These are phyloP conservation scores for Seriola dumerili DNA, from an alignment of 2,113 vertebrate species.

Conservation along the genomic window DNA sequence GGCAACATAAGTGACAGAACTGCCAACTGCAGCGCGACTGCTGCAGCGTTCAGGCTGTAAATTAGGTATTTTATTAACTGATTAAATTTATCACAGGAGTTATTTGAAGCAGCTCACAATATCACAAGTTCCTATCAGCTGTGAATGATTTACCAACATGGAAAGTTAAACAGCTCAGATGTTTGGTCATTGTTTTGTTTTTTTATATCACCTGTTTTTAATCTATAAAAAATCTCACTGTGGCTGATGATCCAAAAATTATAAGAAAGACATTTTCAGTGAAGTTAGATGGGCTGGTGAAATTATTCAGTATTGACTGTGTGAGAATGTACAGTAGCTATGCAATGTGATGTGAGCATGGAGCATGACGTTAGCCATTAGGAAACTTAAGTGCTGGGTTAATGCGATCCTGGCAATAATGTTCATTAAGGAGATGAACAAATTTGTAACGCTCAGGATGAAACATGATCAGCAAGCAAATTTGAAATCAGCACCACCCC, in stretches of 20 bases:
- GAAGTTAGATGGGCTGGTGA: conserved; percentile 24
- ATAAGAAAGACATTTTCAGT: conserved; percentile 18
- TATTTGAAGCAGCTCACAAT: neutral
- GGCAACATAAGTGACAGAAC: conserved; percentile 5
- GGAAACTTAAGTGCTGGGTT: conserved; percentile 65
- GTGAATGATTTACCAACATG: conserved; percentile 53
- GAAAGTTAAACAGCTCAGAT: conserved; percentile 5
- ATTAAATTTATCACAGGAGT: conserved; percentile 21
- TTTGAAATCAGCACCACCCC: conserved; percentile 19
- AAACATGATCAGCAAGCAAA: conserved; percentile 64
- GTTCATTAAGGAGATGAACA: conserved; percentile 74
- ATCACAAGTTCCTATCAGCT: conserved; percentile 42
- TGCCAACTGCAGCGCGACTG: conserved; percentile 12
- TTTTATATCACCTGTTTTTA: conserved; percentile 7
- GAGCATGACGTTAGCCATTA: conserved; percentile 63
- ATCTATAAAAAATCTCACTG: conserved; percentile 2
- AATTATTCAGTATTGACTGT: conserved; percentile 71
- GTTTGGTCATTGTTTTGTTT: neutral
- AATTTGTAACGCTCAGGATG: conserved; percentile 60
- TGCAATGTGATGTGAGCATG: conserved; percentile 33
- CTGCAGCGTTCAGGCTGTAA: conserved; percentile 24
- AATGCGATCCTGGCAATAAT: conserved; percentile 69
- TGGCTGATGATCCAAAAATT: conserved; percentile 29
- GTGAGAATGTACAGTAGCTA: conserved; percentile 36
- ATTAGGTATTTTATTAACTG: conserved; percentile 32